A percentile compares a stretch with the other conserved stretches of the same genome.
Conservation (phyloP, 2,113 vertebrate species). For the Cephalopterus ornatus region DNA sequence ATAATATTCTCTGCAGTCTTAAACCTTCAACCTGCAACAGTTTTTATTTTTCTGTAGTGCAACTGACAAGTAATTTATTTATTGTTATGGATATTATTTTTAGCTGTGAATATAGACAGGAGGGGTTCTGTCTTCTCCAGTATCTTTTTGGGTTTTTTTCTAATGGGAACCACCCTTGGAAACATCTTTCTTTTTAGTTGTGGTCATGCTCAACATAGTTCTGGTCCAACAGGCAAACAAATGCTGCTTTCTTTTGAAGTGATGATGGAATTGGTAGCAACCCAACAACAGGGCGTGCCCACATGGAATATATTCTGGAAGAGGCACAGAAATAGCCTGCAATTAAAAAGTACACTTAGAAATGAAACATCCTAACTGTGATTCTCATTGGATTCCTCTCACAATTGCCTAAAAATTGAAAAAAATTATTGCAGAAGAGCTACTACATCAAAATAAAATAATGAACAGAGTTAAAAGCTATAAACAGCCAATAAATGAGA, state of each 20-base stretch:
- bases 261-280: conserved; percentile 14
- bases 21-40: not conserved
- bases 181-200: conserved; percentile 5
- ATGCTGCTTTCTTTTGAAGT: conserved; percentile 27
- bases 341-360: conserved; percentile 16
- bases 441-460: not conserved
- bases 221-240: conserved; percentile 21
- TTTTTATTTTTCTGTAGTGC: not conserved
- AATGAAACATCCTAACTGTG: not conserved
- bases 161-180: not conserved
- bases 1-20: not conserved
- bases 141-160: not conserved
- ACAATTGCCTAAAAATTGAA: not conserved
- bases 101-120: not conserved
- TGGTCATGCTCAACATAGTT: not conserved
- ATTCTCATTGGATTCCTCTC: not conserved
- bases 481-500: conserved; percentile 16
- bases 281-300: not conserved
- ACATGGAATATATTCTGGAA: not conserved
- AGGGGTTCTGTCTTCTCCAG: not conserved
- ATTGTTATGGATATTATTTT: not conserved
- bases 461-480: not conserved
- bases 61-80: not conserved
- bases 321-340: not conserved
- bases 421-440: not conserved